phyloP scores from a whole-genome alignment of 1,140 invertebrate species.

The Dolichoris vasculosae region DNA sequence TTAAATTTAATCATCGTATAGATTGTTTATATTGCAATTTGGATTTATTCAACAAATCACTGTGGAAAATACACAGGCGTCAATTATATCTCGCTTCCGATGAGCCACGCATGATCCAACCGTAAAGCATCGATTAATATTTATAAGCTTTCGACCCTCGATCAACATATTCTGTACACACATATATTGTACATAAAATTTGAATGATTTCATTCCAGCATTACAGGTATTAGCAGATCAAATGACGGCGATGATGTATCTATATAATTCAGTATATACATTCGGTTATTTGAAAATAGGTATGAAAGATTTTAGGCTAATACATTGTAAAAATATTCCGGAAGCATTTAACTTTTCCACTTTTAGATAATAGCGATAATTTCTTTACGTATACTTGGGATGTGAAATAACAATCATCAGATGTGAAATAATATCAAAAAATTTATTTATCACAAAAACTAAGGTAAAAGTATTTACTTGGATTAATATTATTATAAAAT shows the following conservation, averaged over 20 bases:
- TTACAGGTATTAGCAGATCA: neutral
- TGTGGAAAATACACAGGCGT: neutral
- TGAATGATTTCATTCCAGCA: slow-evolving; percentile 6
- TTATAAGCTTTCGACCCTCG: slow-evolving; percentile 31
- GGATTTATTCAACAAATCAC: neutral
- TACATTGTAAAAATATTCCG: neutral
- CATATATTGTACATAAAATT: neutral
- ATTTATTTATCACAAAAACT: neutral
- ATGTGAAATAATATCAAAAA: too few relatives aligned
- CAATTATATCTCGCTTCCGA: slow-evolving; percentile 14
- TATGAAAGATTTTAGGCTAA: neutral
- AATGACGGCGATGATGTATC: neutral
- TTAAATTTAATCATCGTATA: neutral
- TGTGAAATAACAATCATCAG: too few relatives aligned
- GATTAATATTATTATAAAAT: neutral
- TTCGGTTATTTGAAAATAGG: neutral
- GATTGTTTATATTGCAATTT: neutral
- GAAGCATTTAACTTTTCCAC: neutral
- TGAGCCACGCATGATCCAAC: neutral
- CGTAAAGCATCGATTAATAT: slow-evolving; percentile 39
- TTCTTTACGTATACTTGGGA: neutral
- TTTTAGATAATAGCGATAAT: neutral
- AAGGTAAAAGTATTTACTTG: neutral
- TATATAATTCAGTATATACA: neutral
- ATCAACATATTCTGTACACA: neutral